Conservation (phyloP, 2,797 vertebrate genomes). For the Hoplostethus mediterraneus region DNA sequence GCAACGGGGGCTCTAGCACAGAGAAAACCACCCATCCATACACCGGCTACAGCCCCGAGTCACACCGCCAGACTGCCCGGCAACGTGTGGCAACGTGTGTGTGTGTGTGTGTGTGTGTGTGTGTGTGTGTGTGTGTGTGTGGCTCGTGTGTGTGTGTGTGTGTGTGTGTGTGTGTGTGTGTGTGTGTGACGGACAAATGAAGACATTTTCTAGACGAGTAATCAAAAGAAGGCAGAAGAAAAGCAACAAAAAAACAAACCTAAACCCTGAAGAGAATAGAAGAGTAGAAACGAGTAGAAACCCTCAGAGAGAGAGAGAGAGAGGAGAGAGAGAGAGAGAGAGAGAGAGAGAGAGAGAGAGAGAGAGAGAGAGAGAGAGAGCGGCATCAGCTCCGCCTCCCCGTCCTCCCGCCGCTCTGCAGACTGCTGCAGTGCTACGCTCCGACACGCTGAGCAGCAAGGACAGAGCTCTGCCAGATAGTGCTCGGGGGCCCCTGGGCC, state of each 20-base stretch:
- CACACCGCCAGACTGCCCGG: slow-evolving; percentile 3
- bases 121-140: slow-evolving; percentile 1
- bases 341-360: neutral
- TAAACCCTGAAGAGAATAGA: neutral
- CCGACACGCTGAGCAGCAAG: slow-evolving; percentile 42
- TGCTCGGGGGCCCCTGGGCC: too few species aligned
- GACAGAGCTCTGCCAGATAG: slow-evolving; percentile 55
- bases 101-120: neutral
- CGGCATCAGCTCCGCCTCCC: neutral
- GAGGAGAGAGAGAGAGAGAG: slow-evolving; percentile 3
- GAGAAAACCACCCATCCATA: slow-evolving; percentile 38
- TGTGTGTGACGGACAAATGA: neutral
- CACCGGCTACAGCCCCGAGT: slow-evolving; percentile 36
- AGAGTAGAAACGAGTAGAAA: neutral
- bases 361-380: slow-evolving; percentile 1
- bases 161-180: neutral
- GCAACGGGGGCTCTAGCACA: slow-evolving; percentile 10
- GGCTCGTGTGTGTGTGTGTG: neutral
- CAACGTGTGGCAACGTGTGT: too few species aligned
- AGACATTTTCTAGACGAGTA: neutral
- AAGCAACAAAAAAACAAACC: neutral
- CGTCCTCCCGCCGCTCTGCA: slow-evolving; percentile 12
- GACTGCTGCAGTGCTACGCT: slow-evolving; percentile 63
- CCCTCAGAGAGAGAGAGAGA: neutral
- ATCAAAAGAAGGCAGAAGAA: neutral